Percentiles rank a stretch among this genome's conserved stretches.
These are phyloP conservation scores for Torymus tubicola DNA, from an alignment of 2,888 invertebrate genomes.

Conservation along the genomic window DNA sequence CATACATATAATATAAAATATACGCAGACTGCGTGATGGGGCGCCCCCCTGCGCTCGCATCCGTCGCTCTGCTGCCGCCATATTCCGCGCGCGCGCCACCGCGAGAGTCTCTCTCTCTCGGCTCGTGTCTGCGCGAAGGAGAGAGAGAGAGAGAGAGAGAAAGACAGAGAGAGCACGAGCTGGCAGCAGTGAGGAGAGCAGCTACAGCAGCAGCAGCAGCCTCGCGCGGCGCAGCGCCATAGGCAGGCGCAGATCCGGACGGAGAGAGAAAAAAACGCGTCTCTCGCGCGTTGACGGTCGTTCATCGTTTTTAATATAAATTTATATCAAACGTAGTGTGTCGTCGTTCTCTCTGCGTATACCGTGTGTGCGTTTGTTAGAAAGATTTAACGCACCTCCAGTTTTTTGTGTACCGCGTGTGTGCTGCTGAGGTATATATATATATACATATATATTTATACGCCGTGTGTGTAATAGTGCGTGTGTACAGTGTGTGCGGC, in stretches of 20 bases:
- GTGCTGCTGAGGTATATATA: no score
- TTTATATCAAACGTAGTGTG: no score
- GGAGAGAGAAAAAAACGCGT: background rate
- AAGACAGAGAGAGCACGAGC: background rate
- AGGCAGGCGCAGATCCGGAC: background rate
- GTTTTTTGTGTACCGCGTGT: no score
- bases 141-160: no score
- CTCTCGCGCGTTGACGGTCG: background rate
- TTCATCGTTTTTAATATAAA: no score
- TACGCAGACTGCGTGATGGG: background rate
- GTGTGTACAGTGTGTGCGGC: background rate
- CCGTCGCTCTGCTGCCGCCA: slow-evolving; percentile 28
- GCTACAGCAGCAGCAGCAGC: slow-evolving; percentile 28
- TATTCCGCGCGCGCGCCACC: slow-evolving; percentile 29
- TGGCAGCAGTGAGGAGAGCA: background rate
- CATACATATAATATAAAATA: slow-evolving; percentile 14
- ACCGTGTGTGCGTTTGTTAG: no score
- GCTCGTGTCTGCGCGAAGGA: background rate
- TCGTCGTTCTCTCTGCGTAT: no score
- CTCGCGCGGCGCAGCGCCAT: slow-evolving; percentile 16
- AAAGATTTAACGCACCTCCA: no score
- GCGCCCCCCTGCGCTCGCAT: background rate
- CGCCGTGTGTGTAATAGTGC: no score
- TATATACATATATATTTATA: no score
- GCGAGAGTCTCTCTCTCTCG: background rate